These are phyloP conservation scores for Monoplex corrugatus DNA, from an alignment of 2,888 invertebrate species.

Conservation along the genomic window DNA sequence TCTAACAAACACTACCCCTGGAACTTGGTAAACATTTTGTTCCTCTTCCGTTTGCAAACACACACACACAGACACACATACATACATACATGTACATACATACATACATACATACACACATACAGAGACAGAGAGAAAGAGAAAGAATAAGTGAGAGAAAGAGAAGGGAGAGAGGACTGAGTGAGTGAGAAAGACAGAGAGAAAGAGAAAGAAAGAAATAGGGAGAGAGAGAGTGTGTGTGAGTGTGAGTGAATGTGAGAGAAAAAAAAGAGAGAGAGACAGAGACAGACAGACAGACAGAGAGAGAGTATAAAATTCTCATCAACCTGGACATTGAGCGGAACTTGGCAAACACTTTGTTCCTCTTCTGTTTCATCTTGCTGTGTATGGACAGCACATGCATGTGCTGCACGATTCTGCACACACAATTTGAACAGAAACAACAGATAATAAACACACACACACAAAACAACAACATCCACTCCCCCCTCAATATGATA, in stretches of 20 bases:
- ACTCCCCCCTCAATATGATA: no score
- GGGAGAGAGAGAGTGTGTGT: not conserved
- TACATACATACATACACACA: not conserved
- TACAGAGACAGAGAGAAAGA: not conserved
- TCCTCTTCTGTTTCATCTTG: slow-evolving; percentile 95
- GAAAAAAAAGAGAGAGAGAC: not conserved
- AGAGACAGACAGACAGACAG: not conserved
- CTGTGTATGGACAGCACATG: slow-evolving; percentile 92
- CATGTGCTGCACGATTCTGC: slow-evolving; percentile 82
- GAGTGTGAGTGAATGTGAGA: not conserved
- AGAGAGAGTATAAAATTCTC: not conserved
- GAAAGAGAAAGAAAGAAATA: not conserved
- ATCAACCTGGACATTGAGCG: slow-evolving; percentile 86
- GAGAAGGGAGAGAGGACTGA: not conserved
- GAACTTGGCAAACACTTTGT: slow-evolving; percentile 91
- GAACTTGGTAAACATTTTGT: no score
- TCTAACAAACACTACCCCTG: no score
- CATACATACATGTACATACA: not conserved
- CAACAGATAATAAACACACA: not conserved
- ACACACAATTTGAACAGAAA: no score
- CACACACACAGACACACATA: not conserved
- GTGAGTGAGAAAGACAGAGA: not conserved
- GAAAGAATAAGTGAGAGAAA: not conserved
- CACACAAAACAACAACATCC: no score
- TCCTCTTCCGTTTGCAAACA: not conserved